These are phyloP conservation scores for Spizella passerina DNA, from an alignment of 2,797 vertebrate species.

Conservation along the genomic window DNA sequence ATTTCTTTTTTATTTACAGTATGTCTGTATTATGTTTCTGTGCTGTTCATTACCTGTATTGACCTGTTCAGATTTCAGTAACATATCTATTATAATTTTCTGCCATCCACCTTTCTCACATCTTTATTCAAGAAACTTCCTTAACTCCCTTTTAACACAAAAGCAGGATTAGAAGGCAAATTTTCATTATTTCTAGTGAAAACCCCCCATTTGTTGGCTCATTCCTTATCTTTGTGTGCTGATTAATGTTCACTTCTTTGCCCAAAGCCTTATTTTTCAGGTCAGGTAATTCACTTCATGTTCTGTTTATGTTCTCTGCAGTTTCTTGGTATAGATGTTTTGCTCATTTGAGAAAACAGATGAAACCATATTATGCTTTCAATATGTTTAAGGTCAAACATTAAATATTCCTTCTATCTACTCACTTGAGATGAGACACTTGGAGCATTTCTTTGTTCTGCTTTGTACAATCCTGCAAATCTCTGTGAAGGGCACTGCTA, in stretches of 20 bases:
- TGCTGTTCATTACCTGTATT: background rate
- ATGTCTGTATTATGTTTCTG: background rate
- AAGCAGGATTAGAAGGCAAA: background rate
- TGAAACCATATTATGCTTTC: constrained; percentile 24
- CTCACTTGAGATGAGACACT: constrained; percentile 7
- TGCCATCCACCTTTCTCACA: background rate
- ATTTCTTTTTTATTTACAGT: background rate
- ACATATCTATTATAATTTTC: background rate
- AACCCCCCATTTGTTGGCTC: background rate
- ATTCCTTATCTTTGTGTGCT: background rate
- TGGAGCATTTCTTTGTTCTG: constrained; percentile 18
- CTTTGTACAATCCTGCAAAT: background rate
- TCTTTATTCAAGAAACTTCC: background rate
- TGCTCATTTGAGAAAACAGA: constrained; percentile 12
- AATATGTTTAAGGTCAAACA: constrained; percentile 36
- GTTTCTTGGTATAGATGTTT: background rate
- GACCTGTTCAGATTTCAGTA: background rate
- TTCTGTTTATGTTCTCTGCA: constrained; percentile 5
- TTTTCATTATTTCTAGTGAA: constrained; percentile 16
- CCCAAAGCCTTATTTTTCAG: constrained; percentile 37
- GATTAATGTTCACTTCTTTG: constrained; percentile 33
- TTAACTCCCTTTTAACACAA: background rate
- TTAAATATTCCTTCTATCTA: constrained; percentile 36
- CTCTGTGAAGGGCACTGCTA: background rate
- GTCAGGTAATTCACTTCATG: constrained; percentile 28